Conservation (phyloP, 2,797 vertebrate genomes). For the Urocyon cinereoargenteus region DNA sequence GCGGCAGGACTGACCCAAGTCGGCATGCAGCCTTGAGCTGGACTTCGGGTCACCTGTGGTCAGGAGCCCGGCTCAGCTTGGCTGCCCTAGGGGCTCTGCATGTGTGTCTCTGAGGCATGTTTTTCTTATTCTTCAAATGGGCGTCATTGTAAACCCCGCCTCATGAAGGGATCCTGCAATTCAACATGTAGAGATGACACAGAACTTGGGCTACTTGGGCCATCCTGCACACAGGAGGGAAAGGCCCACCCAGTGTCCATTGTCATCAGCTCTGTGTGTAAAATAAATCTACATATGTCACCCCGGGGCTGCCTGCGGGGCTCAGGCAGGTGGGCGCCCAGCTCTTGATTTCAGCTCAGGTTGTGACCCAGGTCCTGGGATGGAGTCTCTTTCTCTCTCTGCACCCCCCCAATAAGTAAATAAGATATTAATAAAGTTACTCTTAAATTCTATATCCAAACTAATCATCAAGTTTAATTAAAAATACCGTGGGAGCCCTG, state of each 20-base stretch:
- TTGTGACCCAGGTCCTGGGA: neutral
- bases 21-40: neutral
- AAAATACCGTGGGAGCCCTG: too few species aligned
- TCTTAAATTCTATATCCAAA: slow-evolving; percentile 9
- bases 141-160: neutral
- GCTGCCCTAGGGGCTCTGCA: neutral
- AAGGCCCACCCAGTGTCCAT: too few species aligned
- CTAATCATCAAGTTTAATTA: neutral
- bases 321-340: neutral
- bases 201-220: neutral
- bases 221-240: neutral
- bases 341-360: neutral
- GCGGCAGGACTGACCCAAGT: neutral
- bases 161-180: neutral
- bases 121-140: neutral
- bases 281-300: neutral
- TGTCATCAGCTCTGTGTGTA: neutral
- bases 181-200: neutral
- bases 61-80: neutral
- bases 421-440: neutral
- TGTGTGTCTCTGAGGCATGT: neutral
- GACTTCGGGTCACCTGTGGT: neutral
- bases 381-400: neutral
- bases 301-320: neutral
- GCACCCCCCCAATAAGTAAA: neutral